Percentiles rank a stretch among this genome's conserved stretches.
phyloP scores from a whole-genome alignment of 2,797 vertebrate species.

The Antennarius maculatus region DNA sequence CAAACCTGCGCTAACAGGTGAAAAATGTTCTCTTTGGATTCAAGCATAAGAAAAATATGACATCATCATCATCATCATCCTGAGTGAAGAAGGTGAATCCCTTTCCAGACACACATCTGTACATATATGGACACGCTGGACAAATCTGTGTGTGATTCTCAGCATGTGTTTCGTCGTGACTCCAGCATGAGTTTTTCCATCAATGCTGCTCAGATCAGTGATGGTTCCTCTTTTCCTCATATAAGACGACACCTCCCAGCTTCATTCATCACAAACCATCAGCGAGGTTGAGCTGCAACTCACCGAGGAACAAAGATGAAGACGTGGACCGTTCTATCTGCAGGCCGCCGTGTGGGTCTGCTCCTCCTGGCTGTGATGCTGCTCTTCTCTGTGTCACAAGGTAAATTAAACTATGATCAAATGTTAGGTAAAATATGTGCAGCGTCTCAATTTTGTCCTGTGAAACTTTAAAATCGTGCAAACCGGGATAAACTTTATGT shows the following conservation, averaged over 20 bases:
- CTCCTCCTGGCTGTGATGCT: conserved; percentile 34
- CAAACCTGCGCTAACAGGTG: neutral
- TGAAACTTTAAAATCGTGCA: neutral
- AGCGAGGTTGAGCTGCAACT: neutral
- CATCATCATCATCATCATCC: neutral
- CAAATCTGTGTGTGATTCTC: neutral
- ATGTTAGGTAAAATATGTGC: too few species aligned
- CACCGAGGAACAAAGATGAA: neutral
- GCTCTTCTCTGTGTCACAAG: conserved; percentile 15
- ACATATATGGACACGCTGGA: conserved; percentile 42
- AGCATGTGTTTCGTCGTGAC: neutral
- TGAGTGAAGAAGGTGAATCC: neutral
- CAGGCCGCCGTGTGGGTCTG: conserved; percentile 29
- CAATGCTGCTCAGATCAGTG: neutral
- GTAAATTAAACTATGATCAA: conserved; percentile 31
- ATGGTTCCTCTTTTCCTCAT: conserved; percentile 38
- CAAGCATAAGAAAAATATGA: neutral
- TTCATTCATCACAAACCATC: neutral
- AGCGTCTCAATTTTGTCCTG: neutral
- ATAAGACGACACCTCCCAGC: conserved; percentile 1
- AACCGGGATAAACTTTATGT: too few species aligned
- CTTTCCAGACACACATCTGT: fast-evolving
- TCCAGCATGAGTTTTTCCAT: conserved; percentile 32
- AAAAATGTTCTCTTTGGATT: neutral
- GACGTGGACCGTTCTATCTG: conserved; percentile 33